These are phyloP conservation scores for Ophion costatus DNA, from an alignment of 2,888 invertebrate genomes.

Conservation along the genomic window DNA sequence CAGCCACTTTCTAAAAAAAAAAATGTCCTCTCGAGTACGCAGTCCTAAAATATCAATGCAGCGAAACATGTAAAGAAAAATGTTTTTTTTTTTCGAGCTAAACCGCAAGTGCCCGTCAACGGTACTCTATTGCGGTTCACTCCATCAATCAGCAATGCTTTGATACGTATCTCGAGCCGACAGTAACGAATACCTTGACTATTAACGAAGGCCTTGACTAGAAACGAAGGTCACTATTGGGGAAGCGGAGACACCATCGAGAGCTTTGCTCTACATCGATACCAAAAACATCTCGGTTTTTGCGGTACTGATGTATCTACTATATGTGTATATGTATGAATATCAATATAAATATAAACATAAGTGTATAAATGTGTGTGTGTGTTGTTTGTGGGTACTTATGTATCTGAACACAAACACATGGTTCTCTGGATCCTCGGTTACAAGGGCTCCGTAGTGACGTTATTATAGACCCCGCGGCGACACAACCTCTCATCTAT, in stretches of 20 bases:
- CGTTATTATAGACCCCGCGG: constrained; percentile 53
- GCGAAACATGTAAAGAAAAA: constrained; percentile 53
- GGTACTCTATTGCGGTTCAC: too few relatives aligned
- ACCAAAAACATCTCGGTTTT: constrained; percentile 23
- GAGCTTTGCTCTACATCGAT: constrained; percentile 23
- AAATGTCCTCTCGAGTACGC: too few relatives aligned
- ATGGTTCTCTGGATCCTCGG: constrained; percentile 34
- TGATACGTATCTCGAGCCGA: too few relatives aligned
- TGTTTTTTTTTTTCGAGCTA: too few relatives aligned
- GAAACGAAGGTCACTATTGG: constrained; percentile 25
- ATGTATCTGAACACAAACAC: constrained; percentile 1
- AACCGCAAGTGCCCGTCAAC: too few relatives aligned
- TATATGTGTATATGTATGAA: background rate
- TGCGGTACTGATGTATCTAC: background rate
- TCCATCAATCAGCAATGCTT: too few relatives aligned
- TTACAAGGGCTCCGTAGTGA: constrained; percentile 45
- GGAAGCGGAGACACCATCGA: constrained; percentile 23
- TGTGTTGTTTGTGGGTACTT: background rate
- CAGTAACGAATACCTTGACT: background rate
- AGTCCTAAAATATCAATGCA: too few relatives aligned
- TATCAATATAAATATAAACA: too few relatives aligned
- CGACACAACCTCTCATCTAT: constrained; percentile 41
- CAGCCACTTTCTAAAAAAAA: too few relatives aligned
- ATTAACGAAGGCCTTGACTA: constrained; percentile 3
- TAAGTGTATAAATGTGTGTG: too few relatives aligned